phyloP scores from a whole-genome alignment of 1,140 invertebrate genomes.

The Trypoxylus dichotomus region DNA sequence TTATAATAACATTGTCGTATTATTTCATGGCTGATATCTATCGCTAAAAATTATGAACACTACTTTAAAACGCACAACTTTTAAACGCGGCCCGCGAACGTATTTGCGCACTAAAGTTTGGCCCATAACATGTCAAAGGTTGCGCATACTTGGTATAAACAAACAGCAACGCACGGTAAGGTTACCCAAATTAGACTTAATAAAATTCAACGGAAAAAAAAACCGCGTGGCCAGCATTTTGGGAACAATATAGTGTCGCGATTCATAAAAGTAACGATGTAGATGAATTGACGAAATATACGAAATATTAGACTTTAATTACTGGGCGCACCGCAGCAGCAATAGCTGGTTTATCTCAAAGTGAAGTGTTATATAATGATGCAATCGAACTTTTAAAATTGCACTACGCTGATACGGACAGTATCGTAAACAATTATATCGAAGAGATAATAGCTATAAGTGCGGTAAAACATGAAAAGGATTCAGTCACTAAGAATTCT shows the following conservation, averaged over 20 bases:
- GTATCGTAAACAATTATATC: neutral
- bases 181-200: constrained; percentile 7
- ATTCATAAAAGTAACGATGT: neutral
- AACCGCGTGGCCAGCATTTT: neutral
- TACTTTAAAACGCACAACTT: too few relatives aligned
- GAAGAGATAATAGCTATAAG: neutral
- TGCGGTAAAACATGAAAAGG: neutral
- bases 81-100: too few relatives aligned
- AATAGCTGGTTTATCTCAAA: neutral
- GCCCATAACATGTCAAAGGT: too few relatives aligned
- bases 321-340: neutral
- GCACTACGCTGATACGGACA: neutral
- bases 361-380: neutral
- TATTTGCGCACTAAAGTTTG: too few relatives aligned
- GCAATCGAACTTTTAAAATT: neutral
- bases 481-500: neutral
- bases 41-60: too few relatives aligned
- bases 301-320: neutral
- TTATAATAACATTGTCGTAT: too few relatives aligned
- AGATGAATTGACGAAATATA: neutral
- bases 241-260: neutral
- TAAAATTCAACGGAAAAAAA: neutral
- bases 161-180: neutral
- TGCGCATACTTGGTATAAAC: too few relatives aligned
- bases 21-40: too few relatives aligned